Conservation (phyloP, 2,113 vertebrate species). For the Raja brachyura region DNA sequence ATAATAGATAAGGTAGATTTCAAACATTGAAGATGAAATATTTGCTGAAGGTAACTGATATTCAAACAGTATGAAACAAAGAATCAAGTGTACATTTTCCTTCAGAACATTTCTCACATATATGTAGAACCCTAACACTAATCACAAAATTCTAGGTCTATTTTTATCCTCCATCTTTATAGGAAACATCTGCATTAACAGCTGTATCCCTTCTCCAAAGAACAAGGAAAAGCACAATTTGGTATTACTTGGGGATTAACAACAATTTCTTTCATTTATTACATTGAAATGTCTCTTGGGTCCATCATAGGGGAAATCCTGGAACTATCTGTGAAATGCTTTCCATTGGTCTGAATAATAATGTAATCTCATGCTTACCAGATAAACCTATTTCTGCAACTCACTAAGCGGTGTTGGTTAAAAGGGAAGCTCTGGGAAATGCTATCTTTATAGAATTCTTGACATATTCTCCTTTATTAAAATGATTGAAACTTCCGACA, state of each 20-base stretch:
- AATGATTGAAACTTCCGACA: conserved; percentile 6
- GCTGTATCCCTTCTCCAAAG: conserved; percentile 4
- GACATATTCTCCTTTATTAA: not conserved
- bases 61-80: not conserved
- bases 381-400: not conserved
- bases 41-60: not conserved
- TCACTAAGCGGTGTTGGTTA: not conserved
- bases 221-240: not conserved
- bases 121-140: not conserved
- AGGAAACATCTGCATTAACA: conserved; percentile 19
- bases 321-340: not conserved
- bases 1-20: not conserved
- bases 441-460: not conserved
- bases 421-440: not conserved
- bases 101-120: not conserved
- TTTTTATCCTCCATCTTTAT: not conserved
- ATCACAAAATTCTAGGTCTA: not conserved
- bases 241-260: not conserved
- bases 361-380: not conserved
- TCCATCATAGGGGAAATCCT: not conserved
- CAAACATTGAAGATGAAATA: not conserved
- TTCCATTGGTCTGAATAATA: not conserved
- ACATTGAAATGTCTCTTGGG: not conserved
- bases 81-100: not conserved
- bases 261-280: not conserved